Evolutionary conservation across 2,113 vertebrate species (phyloP).

Genomic region (Laterallus jamaicensis): DNA sequence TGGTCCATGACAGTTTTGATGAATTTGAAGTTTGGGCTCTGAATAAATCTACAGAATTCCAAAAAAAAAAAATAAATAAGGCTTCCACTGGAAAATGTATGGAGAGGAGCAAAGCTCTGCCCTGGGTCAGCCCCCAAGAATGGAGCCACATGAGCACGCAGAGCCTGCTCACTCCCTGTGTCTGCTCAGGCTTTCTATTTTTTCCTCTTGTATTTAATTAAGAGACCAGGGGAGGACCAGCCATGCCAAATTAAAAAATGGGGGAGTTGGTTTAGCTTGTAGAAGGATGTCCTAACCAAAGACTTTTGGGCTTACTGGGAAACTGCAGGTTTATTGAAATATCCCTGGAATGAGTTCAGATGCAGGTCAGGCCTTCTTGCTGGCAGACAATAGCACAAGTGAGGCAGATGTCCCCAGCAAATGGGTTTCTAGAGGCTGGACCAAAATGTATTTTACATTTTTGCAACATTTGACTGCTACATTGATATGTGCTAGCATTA

Average conservation of each 20-base stretch:
- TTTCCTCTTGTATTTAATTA: constrained; percentile 36
- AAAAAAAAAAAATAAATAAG: background rate
- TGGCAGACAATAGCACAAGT: background rate
- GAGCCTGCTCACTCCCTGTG: background rate
- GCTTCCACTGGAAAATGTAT: background rate
- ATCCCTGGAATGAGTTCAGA: background rate
- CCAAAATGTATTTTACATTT: background rate
- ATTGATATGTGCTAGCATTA: background rate
- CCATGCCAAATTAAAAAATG: constrained; percentile 23
- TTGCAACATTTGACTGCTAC: background rate
- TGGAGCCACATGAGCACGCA: background rate
- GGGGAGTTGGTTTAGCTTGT: background rate
- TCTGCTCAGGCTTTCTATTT: background rate
- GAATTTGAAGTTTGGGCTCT: constrained; percentile 53
- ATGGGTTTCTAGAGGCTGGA: background rate
- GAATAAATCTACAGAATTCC: constrained; percentile 1
- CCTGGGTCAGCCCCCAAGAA: constrained; percentile 40
- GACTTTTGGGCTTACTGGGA: background rate
- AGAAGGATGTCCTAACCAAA: background rate
- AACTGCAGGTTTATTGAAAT: constrained; percentile 14
- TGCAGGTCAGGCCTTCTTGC: background rate
- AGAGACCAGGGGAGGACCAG: background rate
- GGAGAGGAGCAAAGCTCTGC: constrained; percentile 13
- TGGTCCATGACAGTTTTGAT: constrained; percentile 55
- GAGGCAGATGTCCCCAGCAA: background rate